phyloP scores from a whole-genome alignment of 2,888 invertebrate species.

The Troides aeacus region DNA sequence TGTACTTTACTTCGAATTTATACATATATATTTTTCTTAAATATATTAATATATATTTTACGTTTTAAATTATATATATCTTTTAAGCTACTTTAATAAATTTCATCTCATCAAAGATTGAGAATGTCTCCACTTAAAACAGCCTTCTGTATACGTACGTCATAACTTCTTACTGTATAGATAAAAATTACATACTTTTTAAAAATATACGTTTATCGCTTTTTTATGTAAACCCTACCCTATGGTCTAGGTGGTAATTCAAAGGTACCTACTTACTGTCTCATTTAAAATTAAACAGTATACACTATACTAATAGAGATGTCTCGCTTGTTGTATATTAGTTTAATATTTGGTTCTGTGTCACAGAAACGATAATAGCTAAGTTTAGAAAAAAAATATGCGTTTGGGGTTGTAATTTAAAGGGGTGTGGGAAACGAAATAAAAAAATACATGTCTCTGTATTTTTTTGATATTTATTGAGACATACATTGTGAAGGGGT shows the following conservation, averaged over 20 bases:
- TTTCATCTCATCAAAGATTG: too few species aligned
- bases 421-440: constrained; percentile 13
- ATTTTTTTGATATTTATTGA: neutral
- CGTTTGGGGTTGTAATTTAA: constrained; percentile 19
- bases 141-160: too few species aligned
- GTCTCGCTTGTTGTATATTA: constrained; percentile 4
- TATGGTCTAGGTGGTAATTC: neutral
- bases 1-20: too few species aligned
- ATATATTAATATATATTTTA: too few species aligned
- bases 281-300: constrained; percentile 13
- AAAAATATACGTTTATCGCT: neutral
- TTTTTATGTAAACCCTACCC: neutral
- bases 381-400: constrained; percentile 20
- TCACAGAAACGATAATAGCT: constrained; percentile 19
- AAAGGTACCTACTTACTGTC: neutral
- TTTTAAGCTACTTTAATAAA: too few species aligned
- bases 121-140: too few species aligned
- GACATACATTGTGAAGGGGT: neutral
- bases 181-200: neutral
- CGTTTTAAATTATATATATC: too few species aligned
- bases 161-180: too few species aligned
- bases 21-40: too few species aligned
- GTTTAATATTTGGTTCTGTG: constrained; percentile 21
- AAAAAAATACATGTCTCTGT: neutral
- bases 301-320: constrained; percentile 19